A percentile compares a stretch with the other conserved stretches of the same genome.
Evolutionary conservation across 1,140 invertebrate species (phyloP).

Genomic region (Chymomyza costata): DNA sequence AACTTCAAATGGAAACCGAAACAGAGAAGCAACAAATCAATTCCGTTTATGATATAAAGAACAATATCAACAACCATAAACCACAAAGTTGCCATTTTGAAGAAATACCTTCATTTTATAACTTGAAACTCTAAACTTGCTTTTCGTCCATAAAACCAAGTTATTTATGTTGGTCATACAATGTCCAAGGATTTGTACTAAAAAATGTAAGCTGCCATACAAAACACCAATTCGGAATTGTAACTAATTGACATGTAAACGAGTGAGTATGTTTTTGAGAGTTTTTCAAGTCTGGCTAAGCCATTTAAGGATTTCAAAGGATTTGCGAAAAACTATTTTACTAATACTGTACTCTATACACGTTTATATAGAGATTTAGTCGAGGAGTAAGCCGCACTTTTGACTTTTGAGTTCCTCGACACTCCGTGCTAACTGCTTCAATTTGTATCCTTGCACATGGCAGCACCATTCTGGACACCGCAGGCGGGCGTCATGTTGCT

Average conservation of each 20-base stretch:
- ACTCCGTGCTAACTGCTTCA: conserved; percentile 27
- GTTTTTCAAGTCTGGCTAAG: too few species aligned
- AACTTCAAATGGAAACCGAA: conserved; percentile 1
- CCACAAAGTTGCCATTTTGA: too few species aligned
- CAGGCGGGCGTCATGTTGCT: conserved; percentile 30
- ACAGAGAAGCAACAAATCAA: conserved; percentile 11
- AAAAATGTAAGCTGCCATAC: conserved; percentile 22
- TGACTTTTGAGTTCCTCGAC: conserved; percentile 36
- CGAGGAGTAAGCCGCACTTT: conserved; percentile 9
- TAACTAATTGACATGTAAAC: conserved; percentile 36
- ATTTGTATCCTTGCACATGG: conserved; percentile 26
- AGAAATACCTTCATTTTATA: too few species aligned
- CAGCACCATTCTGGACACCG: conserved; percentile 26
- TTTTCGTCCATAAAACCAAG: too few species aligned
- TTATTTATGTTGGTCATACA: not conserved
- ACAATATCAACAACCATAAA: not conserved
- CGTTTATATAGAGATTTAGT: too few species aligned
- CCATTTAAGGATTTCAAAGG: conserved; percentile 25
- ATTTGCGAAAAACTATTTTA: conserved; percentile 44
- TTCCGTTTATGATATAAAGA: conserved; percentile 14
- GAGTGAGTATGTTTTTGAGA: too few species aligned
- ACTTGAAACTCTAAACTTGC: too few species aligned
- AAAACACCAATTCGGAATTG: conserved; percentile 7
- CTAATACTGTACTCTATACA: conserved; percentile 30
- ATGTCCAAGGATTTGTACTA: conserved; percentile 18